Evolutionary conservation across 2,888 invertebrate species (phyloP).

Genomic region (Oligia fasciuncula): DNA sequence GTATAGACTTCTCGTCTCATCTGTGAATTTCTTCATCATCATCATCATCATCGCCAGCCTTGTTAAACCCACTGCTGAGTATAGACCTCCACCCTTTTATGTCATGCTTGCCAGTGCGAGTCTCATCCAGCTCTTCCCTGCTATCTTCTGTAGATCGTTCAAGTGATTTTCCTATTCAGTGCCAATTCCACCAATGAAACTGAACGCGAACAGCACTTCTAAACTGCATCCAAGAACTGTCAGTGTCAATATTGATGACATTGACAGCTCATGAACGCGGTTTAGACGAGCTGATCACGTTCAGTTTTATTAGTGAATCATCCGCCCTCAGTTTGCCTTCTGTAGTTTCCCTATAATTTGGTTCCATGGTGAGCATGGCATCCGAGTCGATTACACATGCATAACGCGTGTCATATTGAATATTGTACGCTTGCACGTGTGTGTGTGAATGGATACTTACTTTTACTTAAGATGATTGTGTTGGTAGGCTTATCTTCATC

Average conservation of each 20-base stretch:
- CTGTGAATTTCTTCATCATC: neutral
- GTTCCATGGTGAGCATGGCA: slow-evolving; percentile 25
- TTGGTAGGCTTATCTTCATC: slow-evolving; percentile 16
- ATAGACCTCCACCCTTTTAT: too few species aligned
- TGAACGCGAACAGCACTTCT: too few species aligned
- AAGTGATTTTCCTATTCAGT: neutral
- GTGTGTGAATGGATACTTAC: slow-evolving; percentile 46
- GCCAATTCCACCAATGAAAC: too few species aligned
- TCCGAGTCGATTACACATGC: slow-evolving; percentile 59
- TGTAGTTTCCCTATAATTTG: neutral
- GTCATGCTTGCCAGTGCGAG: neutral
- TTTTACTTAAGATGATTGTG: slow-evolving; percentile 20
- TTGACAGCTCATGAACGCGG: neutral
- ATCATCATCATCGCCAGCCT: neutral
- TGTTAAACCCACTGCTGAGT: neutral
- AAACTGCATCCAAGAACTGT: too few species aligned
- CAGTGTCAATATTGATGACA: neutral
- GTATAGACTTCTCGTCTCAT: neutral
- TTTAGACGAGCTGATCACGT: neutral
- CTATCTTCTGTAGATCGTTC: neutral
- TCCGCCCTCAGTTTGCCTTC: slow-evolving; percentile 29
- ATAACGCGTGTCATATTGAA: slow-evolving; percentile 54
- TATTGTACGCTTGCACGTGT: slow-evolving; percentile 36
- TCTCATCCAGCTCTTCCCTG: neutral
- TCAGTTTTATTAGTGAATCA: neutral